These are phyloP conservation scores for Noctuana brunneofusca DNA, from an alignment of 2,888 invertebrate genomes.

Conservation along the genomic window DNA sequence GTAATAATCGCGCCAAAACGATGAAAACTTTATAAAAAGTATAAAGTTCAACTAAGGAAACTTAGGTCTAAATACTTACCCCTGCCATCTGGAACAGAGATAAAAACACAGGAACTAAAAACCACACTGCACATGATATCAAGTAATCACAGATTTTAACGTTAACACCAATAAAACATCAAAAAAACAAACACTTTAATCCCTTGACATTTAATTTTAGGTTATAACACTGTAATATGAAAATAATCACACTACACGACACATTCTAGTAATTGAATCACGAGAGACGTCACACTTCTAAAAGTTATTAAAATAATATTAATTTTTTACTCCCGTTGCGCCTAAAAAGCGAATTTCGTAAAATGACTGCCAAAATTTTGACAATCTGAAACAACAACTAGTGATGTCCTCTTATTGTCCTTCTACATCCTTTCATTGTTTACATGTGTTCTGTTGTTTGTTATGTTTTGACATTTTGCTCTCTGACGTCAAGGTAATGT, in stretches of 20 bases:
- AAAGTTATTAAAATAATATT: neutral
- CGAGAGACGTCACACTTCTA: neutral
- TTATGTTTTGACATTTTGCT: no score
- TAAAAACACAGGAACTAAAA: constrained; percentile 2
- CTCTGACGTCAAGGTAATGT: no score
- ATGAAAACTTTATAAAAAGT: neutral
- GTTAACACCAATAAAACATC: neutral
- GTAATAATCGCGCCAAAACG: neutral
- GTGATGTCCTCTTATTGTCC: constrained; percentile 41
- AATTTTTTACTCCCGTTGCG: neutral
- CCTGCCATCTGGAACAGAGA: constrained; percentile 32
- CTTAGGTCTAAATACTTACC: constrained; percentile 39
- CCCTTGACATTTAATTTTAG: constrained; percentile 35
- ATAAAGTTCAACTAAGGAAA: neutral
- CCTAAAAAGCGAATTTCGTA: constrained; percentile 8
- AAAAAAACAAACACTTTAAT: constrained; percentile 31
- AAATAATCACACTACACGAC: neutral
- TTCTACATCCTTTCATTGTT: no score
- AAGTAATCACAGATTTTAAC: constrained; percentile 17
- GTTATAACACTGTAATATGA: constrained; percentile 34
- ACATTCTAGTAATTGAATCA: neutral
- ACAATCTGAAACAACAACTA: constrained; percentile 47
- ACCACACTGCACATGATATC: neutral
- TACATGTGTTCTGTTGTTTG: no score
- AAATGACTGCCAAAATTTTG: constrained; percentile 37